Base-by-base conservation (phyloP, 1,140 invertebrate species). In the Drosophila punjabiensis region DNA sequence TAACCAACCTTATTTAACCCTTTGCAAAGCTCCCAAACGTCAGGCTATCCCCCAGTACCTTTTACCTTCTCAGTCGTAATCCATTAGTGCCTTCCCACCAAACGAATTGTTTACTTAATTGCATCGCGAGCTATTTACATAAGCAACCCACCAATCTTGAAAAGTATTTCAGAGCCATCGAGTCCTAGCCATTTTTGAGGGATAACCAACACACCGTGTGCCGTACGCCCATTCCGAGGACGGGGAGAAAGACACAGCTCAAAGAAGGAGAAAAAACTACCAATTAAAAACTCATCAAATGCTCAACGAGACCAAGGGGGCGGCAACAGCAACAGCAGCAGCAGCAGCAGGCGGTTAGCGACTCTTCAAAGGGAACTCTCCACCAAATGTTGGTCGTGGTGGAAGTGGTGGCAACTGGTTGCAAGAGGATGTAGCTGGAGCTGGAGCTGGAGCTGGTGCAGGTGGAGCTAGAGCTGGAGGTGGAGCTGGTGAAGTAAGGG, bases 211-310 rank as follows among this genome's bases (percentile, higher is more conserved):
- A 30, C 28, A 16, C 56, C 41, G 33, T 30, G n/a, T 33, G 52
- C 47, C 56, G 33, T 67, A 33, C 24, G 14, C 37, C 41, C 53
- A 59, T 30, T 71, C 37, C 28, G 8, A 53, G 45, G 35, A 45
- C 13, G 9, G 16, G 11, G 28, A 30, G 55, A 64, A 50, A 59
- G 13, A 61, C 48, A 28, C 48, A 28, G 50, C 41, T 55, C 50
- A 63, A 60, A 50, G 41, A n/a, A 24, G n/a, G 28, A 14, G 16
- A 43, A 53, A 48, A 20, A 53, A 76, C 58, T 78, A 78, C 75
- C 76, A 71, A 79, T 79, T 78, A 78, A 78, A 79, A 78, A 78
- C 76, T 78, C 76, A 78, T 78, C 75, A 78, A 78, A 78, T 78
- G 63, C 48, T 77, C 68, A 45, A 28, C 33, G 43, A 71, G 24